phyloP scores from a whole-genome alignment of 2,888 invertebrate genomes.

The Chaetogeoica ovagalla region DNA sequence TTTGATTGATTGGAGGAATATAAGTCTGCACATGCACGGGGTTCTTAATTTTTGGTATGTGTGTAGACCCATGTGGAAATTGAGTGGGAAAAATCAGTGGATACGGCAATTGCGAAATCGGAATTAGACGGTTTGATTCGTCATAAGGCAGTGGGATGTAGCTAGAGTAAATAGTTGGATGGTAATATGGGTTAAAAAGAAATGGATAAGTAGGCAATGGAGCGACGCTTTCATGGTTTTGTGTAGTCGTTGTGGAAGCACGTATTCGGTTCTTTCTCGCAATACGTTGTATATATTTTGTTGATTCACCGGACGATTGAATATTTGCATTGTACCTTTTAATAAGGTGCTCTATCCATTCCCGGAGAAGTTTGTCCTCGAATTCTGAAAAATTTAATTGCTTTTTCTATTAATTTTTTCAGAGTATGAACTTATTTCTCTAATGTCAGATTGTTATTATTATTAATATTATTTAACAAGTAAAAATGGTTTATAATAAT shows the following conservation, averaged over 20 bases:
- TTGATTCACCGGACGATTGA: background rate
- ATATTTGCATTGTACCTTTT: background rate
- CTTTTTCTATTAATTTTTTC: background rate
- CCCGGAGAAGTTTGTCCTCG: constrained; percentile 22
- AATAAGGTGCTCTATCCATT: constrained; percentile 8
- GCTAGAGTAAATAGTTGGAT: background rate
- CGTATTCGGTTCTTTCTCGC: constrained; percentile 4
- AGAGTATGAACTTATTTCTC: background rate
- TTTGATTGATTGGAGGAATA: background rate
- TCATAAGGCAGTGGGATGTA: background rate
- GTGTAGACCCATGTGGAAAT: background rate
- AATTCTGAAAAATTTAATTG: constrained; percentile 22
- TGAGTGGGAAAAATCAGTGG: background rate
- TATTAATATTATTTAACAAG: background rate
- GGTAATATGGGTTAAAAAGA: constrained; percentile 20
- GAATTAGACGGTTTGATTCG: background rate
- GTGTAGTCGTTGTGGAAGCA: background rate
- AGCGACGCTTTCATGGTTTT: background rate
- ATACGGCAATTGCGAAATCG: constrained; percentile 1
- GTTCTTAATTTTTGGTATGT: background rate
- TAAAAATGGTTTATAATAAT: background rate
- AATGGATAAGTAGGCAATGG: constrained; percentile 4
- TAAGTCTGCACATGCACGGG: background rate
- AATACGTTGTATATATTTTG: constrained; percentile 34
- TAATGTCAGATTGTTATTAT: background rate